Conservation (phyloP, 1,140 invertebrate species). For the Thaumetopoea pityocampa region DNA sequence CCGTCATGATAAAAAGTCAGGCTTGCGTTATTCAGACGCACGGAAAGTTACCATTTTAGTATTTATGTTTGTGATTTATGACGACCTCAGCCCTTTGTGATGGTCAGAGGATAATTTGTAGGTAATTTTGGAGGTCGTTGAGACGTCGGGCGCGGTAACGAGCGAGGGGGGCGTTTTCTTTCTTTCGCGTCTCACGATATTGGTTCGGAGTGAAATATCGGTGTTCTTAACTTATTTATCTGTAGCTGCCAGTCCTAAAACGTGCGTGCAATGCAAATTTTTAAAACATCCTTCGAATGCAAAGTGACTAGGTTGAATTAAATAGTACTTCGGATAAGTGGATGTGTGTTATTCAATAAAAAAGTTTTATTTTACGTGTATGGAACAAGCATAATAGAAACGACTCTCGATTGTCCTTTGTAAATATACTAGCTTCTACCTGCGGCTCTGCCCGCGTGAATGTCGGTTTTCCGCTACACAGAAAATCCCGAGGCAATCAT, state of each 20-base stretch:
- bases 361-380: neutral
- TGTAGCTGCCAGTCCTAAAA: constrained; percentile 36
- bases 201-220: constrained; percentile 55
- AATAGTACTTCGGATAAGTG: constrained; percentile 16
- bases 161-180: constrained; percentile 26
- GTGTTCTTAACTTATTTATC: constrained; percentile 52
- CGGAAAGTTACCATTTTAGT: constrained; percentile 23
- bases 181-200: constrained; percentile 41
- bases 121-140: neutral
- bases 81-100: constrained; percentile 7
- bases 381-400: no score
- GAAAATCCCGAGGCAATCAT: no score
- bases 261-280: constrained; percentile 44
- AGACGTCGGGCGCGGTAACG: constrained; percentile 13
- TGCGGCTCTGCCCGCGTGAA: no score
- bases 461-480: no score
- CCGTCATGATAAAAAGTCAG: constrained; percentile 43
- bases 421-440: no score
- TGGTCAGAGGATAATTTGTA: constrained; percentile 4
- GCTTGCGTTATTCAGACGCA: constrained; percentile 30
- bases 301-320: constrained; percentile 31
- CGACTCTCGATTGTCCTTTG: no score
- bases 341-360: constrained; percentile 22
- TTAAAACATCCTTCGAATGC: constrained; percentile 26
- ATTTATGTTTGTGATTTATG: constrained; percentile 27